Base-by-base conservation (phyloP, 2,888 invertebrate genomes). In the Hirudinaria manillensis region DNA sequence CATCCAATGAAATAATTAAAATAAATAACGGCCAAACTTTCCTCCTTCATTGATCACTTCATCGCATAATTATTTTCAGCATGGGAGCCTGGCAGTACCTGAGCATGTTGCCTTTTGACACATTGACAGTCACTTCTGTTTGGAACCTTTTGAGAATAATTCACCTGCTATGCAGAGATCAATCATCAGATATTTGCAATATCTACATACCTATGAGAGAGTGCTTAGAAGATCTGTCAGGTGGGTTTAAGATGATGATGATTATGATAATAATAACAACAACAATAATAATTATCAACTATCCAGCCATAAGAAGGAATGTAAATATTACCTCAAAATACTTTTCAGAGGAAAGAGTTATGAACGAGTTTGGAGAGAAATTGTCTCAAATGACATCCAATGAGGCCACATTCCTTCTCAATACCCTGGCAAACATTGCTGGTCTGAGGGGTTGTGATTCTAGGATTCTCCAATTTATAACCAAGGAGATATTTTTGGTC, bases 21-120 rank as follows among this genome's bases (percentile, higher is more conserved):
- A 45, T 45, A 16, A 45, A 45, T 10, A 45, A 2, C 45, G 45
- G n/a, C n/a, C n/a, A n/a, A n/a, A n/a, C n/a, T n/a, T n/a, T n/a
- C n/a, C n/a, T n/a, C n/a, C n/a, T n/a, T n/a, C n/a, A n/a, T n/a
- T n/a, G n/a, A 45, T 45, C 6, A 45, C 45, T 6, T 6, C 3
- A 10, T 38, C 21, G 36, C 77, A 6, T 16, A 45, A 6, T 45
- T 1, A 45, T 7, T 45, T 45, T 16, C 45, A 85, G 85, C 72
- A 87, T 91, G 77, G 91, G 91, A 13, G 90, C 91, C 2, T 91
- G 92, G 91, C 92, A 93, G 83, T 92, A 92, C 86, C 88, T 92
- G 80, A 90, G 91, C 21, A 89, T 90, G 29, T 87, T 92, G 79
- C 92, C 92, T 3, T 85, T 82, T 79, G 78, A 79, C 0, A 81